Evolutionary conservation across 2,888 invertebrate species (phyloP).

Genomic region (Dryocosmus kuriphilus): DNA sequence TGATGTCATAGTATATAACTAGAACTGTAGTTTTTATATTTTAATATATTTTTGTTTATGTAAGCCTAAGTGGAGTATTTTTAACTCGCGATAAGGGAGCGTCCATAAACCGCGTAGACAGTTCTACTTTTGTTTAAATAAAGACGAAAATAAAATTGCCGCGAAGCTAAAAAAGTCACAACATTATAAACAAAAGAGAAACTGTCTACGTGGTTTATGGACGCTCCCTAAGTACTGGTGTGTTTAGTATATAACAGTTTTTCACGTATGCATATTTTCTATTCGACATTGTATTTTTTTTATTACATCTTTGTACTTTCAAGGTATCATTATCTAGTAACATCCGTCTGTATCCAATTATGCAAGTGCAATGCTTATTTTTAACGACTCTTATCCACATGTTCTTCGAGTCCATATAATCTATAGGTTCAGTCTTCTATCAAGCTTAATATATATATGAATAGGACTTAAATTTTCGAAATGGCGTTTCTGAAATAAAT

Average conservation of each 20-base stretch:
- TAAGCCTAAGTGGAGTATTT: neutral
- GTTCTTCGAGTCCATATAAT: neutral
- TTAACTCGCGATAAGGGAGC: neutral
- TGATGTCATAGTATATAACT: neutral
- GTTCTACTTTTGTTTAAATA: too few relatives aligned
- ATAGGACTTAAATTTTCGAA: neutral
- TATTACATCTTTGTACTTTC: conserved; percentile 9
- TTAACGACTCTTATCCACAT: conserved; percentile 9
- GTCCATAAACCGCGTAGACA: too few relatives aligned
- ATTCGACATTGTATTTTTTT: conserved; percentile 1
- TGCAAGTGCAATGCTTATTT: conserved; percentile 29
- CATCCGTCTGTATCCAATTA: conserved; percentile 31
- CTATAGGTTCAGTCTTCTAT: neutral
- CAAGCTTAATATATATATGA: too few relatives aligned
- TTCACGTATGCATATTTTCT: conserved; percentile 3
- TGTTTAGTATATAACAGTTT: neutral
- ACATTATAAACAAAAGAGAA: too few relatives aligned
- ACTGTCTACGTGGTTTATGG: too few relatives aligned
- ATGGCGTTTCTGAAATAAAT: neutral
- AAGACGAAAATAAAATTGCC: too few relatives aligned
- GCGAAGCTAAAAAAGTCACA: too few relatives aligned
- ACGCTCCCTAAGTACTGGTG: too few relatives aligned
- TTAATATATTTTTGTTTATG: neutral
- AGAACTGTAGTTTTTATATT: neutral
- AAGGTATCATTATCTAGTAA: conserved; percentile 25